A percentile compares a stretch with the other conserved stretches of the same genome.
Evolutionary conservation across 2,113 vertebrate genomes (phyloP).

Genomic region (Catharus minimus): DNA sequence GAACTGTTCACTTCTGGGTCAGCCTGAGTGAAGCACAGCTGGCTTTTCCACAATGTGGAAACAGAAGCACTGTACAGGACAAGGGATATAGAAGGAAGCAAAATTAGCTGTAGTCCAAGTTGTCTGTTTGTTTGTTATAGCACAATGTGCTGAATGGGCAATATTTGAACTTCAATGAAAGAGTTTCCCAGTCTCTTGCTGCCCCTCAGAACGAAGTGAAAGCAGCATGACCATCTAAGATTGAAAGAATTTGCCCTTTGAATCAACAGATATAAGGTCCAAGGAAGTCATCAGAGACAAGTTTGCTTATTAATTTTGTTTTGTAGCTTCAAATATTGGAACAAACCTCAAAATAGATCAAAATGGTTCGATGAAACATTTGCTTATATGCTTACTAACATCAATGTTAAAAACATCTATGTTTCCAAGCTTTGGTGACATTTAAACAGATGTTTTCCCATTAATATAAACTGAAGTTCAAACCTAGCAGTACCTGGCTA

Average conservation of each 20-base stretch:
- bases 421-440: not conserved
- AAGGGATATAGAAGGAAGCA: not conserved
- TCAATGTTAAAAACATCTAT: rapidly evolving
- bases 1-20: not conserved
- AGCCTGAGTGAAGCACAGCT: not conserved
- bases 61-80: not conserved
- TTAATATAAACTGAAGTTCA: not conserved
- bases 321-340: not conserved
- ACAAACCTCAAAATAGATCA: not conserved
- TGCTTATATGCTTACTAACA: not conserved
- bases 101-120: not conserved
- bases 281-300: not conserved
- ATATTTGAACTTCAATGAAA: not conserved
- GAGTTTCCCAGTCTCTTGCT: not conserved
- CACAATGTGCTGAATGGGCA: rapidly evolving
- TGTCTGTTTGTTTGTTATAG: not conserved
- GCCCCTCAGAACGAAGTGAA: not conserved
- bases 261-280: not conserved
- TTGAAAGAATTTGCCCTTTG: not conserved
- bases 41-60: not conserved
- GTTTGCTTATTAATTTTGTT: not conserved
- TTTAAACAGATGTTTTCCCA: not conserved
- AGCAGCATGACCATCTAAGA: not conserved
- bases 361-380: not conserved
- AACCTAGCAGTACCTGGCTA: not conserved